A percentile compares a stretch with the other conserved stretches of the same genome.
Conservation (phyloP, 2,888 invertebrate species). For the Mesoligia furuncula region DNA sequence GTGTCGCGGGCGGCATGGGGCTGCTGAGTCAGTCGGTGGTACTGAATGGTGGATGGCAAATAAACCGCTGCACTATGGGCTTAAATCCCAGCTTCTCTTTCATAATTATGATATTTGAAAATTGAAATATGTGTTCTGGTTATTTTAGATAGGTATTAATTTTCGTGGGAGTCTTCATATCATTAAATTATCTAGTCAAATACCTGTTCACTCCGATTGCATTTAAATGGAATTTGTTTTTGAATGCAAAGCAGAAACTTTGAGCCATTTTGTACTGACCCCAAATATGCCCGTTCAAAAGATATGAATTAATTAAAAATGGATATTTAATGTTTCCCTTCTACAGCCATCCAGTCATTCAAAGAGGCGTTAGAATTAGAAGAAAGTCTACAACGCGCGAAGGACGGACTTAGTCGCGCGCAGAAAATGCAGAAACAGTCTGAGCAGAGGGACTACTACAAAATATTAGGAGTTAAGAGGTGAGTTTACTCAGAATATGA, state of each 20-base stretch:
- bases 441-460: conserved; percentile 98
- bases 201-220: not conserved
- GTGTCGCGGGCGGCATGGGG: too few species aligned
- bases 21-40: too few species aligned
- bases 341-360: conserved; percentile 95
- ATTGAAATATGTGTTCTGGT: not conserved
- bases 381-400: conserved; percentile 94
- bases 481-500: conserved; percentile 46
- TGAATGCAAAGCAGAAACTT: not conserved
- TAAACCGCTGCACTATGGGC: too few species aligned
- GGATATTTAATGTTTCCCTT: not conserved
- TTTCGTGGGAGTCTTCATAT: too few species aligned
- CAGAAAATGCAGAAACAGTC: conserved; percentile 98
- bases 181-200: not conserved
- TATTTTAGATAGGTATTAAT: not conserved
- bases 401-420: conserved; percentile 96
- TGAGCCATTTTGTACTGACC: not conserved
- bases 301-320: not conserved
- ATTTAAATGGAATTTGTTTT: not conserved
- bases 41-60: not conserved
- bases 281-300: not conserved
- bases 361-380: conserved; percentile 96
- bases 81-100: not conserved
- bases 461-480: conserved; percentile 97
- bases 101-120: not conserved